Percentiles rank a stretch among this genome's conserved stretches.
phyloP scores from a whole-genome alignment of 2,797 vertebrate species.

The Podarcis siculus region DNA sequence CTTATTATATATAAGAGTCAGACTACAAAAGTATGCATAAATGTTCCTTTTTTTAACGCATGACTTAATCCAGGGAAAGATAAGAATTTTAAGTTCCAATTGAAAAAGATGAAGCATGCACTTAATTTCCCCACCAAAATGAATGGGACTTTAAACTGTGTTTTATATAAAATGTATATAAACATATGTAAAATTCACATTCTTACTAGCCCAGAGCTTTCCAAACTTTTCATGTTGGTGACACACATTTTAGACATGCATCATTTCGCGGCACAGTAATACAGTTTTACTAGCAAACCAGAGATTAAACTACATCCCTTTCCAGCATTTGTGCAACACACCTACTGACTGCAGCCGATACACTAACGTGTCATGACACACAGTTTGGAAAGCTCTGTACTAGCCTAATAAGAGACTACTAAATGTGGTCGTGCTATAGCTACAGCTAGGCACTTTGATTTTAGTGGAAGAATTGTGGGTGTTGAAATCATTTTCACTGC shows the following conservation, averaged over 20 bases:
- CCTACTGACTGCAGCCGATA: too few species aligned
- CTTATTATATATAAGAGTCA: slow-evolving; percentile 13
- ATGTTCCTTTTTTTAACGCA: background rate
- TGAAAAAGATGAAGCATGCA: background rate
- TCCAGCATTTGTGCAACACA: too few species aligned
- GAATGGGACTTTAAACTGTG: too few species aligned
- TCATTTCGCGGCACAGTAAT: too few species aligned
- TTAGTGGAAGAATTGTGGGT: background rate
- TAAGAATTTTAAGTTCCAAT: background rate
- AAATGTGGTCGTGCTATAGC: background rate
- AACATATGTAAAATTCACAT: background rate
- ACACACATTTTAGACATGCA: too few species aligned
- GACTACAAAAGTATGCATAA: background rate
- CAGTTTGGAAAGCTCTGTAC: too few species aligned
- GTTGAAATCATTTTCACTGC: background rate
- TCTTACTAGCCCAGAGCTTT: background rate
- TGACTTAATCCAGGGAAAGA: background rate
- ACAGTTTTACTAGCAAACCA: too few species aligned
- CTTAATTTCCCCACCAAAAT: background rate
- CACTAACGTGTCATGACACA: too few species aligned
- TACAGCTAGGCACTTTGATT: background rate
- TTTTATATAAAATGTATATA: background rate
- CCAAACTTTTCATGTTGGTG: too few species aligned
- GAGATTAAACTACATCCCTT: too few species aligned
- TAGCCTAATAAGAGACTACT: background rate